Percentiles rank a stretch among this genome's conserved stretches.
These are phyloP conservation scores for Tribolium castaneum DNA, from an alignment of 1,140 invertebrate species.

Conservation along the genomic window DNA sequence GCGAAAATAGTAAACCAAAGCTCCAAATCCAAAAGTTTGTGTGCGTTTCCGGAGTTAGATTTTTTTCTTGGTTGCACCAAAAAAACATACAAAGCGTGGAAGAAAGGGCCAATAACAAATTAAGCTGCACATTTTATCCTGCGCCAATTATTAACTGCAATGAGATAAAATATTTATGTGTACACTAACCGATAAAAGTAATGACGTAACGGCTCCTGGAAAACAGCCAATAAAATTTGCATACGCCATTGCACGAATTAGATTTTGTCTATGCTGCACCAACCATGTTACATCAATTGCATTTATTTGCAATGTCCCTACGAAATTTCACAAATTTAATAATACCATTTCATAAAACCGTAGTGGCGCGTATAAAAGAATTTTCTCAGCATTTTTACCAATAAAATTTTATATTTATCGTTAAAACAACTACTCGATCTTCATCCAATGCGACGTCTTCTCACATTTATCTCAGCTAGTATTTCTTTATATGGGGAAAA, in stretches of 20 bases:
- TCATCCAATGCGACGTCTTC: not conserved
- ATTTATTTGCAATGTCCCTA: constrained; percentile 12
- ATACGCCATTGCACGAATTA: constrained; percentile 25
- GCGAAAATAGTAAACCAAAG: too few species aligned
- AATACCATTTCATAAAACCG: constrained; percentile 4
- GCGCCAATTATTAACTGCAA: not conserved
- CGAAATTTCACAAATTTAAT: constrained; percentile 13
- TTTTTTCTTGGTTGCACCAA: too few species aligned
- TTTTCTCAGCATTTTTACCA: constrained; percentile 3
- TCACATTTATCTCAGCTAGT: not conserved
- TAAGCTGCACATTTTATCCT: too few species aligned
- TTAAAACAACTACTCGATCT: not conserved
- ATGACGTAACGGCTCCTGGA: constrained; percentile 20
- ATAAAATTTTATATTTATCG: constrained; percentile 21
- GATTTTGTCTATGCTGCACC: constrained; percentile 4
- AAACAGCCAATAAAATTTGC: constrained; percentile 33
- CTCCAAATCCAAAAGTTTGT: too few species aligned
- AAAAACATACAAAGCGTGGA: too few species aligned
- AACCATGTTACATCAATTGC: constrained; percentile 9
- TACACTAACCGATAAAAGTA: constrained; percentile 21
- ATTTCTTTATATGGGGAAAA: not conserved
- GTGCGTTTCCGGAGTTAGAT: too few species aligned
- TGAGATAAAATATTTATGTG: constrained; percentile 26
- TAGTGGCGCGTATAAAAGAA: constrained; percentile 13
- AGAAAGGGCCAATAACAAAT: too few species aligned